Base-by-base conservation (phyloP, 37 sponge, comb jelly and placozoan species). In the Lycopodina hypogea region DNA sequence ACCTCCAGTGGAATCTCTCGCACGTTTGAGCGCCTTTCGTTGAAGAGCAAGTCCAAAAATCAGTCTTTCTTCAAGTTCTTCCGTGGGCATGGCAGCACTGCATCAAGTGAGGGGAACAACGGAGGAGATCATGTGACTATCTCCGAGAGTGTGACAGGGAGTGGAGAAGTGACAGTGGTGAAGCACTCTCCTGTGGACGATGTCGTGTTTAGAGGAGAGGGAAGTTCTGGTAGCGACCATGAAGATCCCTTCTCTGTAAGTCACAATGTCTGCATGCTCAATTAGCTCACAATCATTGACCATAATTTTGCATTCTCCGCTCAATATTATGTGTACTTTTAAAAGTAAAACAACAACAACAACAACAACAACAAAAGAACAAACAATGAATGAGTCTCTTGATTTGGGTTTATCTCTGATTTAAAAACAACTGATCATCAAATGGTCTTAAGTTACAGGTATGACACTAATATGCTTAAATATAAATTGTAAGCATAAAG, bases 191-290 rank as follows among this genome's bases (percentile, higher is more conserved):
- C 35, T 0, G 56, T 24, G 22, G 79, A 78, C 0, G 56, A 67
- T 1, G 79, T 68, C 12, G 76, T 60, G 29, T 67, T 26, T 68
- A 69, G 68, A 42, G 76, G 18, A 9, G 76, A 66, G 1, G 78
- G 30, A 1, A 71, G 71, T 34, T 80, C 81, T 38, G 59, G 71
- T 39, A 80, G 81, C 30, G 81, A 80, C n/a, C 81, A 80, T 41
- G 81, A 80, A 17, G 81, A 80, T 24, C 59, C 71, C 7, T 80
- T 80, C 61, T 80, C 81, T 35, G 81, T 80, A 21, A 80, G 81
- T 70, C 29, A 67, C 35, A 18, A 59, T 17, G 28, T 19, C 55
- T 19, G 17, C 55, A 17, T 53, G 17, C 17, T 53, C 17, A 19
- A 53, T 19, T 19, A 53, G 17, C 12, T 53, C 17, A 53, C n/a